A percentile compares a stretch with the other conserved stretches of the same genome.
phyloP scores from a whole-genome alignment of 2,113 vertebrate genomes.

The Brienomyrus brachyistius region DNA sequence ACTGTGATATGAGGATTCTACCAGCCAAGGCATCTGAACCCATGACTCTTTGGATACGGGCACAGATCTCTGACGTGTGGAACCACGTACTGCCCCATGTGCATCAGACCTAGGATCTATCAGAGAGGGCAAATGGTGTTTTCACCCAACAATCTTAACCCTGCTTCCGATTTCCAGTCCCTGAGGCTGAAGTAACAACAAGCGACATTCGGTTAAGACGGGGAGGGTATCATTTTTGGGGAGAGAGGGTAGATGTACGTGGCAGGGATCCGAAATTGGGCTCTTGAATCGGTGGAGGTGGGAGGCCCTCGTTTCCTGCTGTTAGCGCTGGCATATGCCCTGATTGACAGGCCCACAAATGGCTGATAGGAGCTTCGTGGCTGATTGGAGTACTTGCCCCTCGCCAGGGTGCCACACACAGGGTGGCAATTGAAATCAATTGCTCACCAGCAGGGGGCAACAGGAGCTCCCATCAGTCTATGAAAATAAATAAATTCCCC shows the following conservation, averaged over 20 bases:
- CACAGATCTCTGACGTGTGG: not conserved
- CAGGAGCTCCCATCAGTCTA: not conserved
- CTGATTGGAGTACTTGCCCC: constrained; percentile 53
- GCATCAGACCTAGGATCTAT: not conserved
- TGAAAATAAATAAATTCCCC: constrained; percentile 5
- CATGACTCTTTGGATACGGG: not conserved
- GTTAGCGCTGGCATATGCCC: constrained; percentile 35
- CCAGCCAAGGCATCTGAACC: not conserved
- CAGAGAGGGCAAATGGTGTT: not conserved
- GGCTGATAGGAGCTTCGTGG: constrained; percentile 44
- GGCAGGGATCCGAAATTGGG: constrained; percentile 33
- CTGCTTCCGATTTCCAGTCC: not conserved
- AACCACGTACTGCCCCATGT: not conserved
- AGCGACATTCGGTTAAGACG: not conserved
- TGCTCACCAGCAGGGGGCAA: constrained; percentile 29
- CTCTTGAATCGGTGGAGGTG: constrained; percentile 36
- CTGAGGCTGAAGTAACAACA: not conserved
- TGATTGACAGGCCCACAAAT: constrained; percentile 60
- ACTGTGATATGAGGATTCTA: not conserved
- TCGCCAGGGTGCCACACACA: constrained; percentile 37
- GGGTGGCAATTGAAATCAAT: constrained; percentile 50
- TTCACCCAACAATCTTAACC: not conserved
- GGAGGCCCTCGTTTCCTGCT: constrained; percentile 44
- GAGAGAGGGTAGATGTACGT: constrained; percentile 10
- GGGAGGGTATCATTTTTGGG: not conserved